phyloP scores from a whole-genome alignment of 2,888 invertebrate species.

The Limnephilus marmoratus region DNA sequence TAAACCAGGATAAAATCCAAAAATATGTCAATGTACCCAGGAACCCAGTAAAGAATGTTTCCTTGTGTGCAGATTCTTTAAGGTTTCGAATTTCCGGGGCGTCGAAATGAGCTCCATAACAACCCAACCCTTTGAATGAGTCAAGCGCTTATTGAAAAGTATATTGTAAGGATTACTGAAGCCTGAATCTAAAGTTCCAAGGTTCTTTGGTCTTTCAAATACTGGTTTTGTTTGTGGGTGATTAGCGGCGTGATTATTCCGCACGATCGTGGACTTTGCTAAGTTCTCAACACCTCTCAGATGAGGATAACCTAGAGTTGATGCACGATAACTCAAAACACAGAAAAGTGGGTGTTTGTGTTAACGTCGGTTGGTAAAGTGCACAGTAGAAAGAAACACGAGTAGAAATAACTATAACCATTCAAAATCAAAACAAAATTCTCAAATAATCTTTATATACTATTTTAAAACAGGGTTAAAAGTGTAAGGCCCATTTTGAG shows the following conservation, averaged over 20 bases:
- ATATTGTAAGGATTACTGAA: background rate
- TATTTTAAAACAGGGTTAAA: no score
- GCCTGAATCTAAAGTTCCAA: background rate
- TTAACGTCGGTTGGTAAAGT: background rate
- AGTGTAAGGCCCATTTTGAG: no score
- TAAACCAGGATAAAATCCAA: background rate
- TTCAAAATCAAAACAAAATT: no score
- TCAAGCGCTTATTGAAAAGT: background rate
- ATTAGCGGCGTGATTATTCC: background rate
- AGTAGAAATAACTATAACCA: no score
- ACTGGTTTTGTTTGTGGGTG: background rate
- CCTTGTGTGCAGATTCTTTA: background rate
- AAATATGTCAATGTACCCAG: background rate
- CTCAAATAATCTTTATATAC: no score
- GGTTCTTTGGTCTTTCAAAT: background rate
- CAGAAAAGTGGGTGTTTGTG: background rate
- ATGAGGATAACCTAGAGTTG: background rate
- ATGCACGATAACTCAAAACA: background rate
- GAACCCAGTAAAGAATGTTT: background rate
- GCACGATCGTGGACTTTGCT: background rate
- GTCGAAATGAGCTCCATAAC: background rate
- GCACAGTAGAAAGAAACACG: no score
- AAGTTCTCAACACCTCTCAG: background rate
- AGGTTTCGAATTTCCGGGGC: background rate
- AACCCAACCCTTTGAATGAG: background rate